Base-by-base conservation (phyloP, 1,140 invertebrate genomes). In the Adoxophyes honmai region DNA sequence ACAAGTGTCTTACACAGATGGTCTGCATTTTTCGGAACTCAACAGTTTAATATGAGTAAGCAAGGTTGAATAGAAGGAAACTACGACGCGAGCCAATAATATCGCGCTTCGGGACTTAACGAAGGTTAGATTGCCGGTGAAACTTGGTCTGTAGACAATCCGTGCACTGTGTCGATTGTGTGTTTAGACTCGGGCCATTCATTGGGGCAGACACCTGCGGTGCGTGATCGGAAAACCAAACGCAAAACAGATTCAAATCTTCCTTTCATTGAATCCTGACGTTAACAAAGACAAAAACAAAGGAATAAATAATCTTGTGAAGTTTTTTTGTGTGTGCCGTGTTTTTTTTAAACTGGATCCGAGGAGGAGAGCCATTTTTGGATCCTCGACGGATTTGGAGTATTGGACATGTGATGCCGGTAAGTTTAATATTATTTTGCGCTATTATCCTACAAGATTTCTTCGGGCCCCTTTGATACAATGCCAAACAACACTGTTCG, bases 161-260 rank as follows among this genome's bases (percentile, higher is more conserved):
- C 8, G 39, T 18, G 60, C 60, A 73, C 67, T 51, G 42, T 60
- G 44, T 52, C 11, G 36, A n/a, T 52, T 56, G 57, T 54, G 57
- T 60, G 15, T 11, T 11, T 15, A 34, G 44, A 36, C 15, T 51
- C n/a, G 14, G 21, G 4, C 36, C 39, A 21, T 35, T 57, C 33
- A 51, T 39, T 18, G 28, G n/a, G 21, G 21, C 51, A 68, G 66
- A 60, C 72, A 75, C 65, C 51, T 62, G 59, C 59, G 36, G 66
- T 66, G 66, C 77, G 73, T 78, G 74, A 70, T 70, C 59, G 59
- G 74, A 77, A 77, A 70, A 48, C 55, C 52, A 70, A 77, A 70
- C 54, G 18, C n/a, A 11, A 18, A 44, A n/a, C 60, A 73, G 66
- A 77, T 71, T 58, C 28, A 63, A 68, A 79, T 77, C 73, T 68